Evolutionary conservation across 1,140 invertebrate genomes (phyloP), one percentile per base, ranked within the genome.

Genomic region (Drosophila bifasciata): DNA sequence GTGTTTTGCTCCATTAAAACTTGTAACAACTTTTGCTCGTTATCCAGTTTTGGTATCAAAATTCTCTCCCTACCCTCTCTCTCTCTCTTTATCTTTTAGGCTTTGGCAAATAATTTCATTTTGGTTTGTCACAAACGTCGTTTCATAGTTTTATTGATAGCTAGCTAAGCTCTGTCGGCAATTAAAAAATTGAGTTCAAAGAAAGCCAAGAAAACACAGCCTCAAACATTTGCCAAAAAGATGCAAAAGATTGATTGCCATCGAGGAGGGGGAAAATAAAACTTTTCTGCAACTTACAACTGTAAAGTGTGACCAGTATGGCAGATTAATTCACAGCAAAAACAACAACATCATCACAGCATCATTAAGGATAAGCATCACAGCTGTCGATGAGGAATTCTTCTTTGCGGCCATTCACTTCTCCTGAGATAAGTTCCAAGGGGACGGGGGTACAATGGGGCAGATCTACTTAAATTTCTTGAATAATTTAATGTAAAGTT

Each of bases 331-430:
- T 28, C 28, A 46, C 8, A 66, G n/a, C n/a, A 41, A 44, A 44
- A 25, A 43, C 56, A 45, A 45, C 63, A 57, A 69, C 85, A 77
- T 88, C 89, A n/a, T 84, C 77, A 77, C 76, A 84, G 79, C 85
- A 89, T 85, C 85, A 89, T 89, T 89, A 89, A n/a, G 85, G 85
- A 89, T 80, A 89, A 89, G 85, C 76, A 89, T 89, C 79, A 76
- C 3, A 76, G 76, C 63, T 73, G 68, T 62, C 79, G 74, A 77
- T 89, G 75, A 13, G 32, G 32, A 84, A 83, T 88, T n/a, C n/a
- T 83, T 81, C 72, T 79, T 79, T 79, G 70, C 71, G 48, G 63
- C 63, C 73, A 63, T 40, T 50, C 59, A 67, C 64, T 86, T 68
- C 61, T n/a, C 69, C 52, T 13, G 44, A 81, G 81, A 81, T 81